Conservation (phyloP, 1,140 invertebrate genomes). For the Colletes latitarsis region DNA sequence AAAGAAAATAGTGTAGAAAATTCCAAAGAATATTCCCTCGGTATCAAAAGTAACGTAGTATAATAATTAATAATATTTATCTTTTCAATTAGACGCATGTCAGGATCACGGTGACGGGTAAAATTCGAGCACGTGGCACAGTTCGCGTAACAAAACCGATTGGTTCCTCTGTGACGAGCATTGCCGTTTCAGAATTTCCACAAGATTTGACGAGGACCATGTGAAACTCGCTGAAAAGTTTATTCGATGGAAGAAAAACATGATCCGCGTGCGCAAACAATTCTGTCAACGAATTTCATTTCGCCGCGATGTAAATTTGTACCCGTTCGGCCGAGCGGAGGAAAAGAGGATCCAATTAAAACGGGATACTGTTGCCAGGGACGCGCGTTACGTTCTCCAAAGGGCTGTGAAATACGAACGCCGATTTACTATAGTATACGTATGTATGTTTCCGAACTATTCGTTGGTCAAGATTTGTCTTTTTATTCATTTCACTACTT, state of each 20-base stretch:
- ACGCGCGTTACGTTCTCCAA: background rate
- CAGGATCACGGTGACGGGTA: too few relatives aligned
- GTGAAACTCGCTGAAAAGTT: constrained; percentile 24
- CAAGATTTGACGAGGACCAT: constrained; percentile 8
- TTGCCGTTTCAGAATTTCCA: constrained; percentile 21
- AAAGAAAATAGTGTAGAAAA: too few relatives aligned
- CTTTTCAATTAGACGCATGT: too few relatives aligned
- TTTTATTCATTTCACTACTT: too few relatives aligned
- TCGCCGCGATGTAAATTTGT: constrained; percentile 44
- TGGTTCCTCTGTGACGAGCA: constrained; percentile 10
- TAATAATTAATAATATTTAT: too few relatives aligned
- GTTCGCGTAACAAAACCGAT: constrained; percentile 27
- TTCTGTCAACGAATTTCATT: constrained; percentile 49
- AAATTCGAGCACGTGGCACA: background rate
- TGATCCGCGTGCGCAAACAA: constrained; percentile 39
- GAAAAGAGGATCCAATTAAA: constrained; percentile 42
- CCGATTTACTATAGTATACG: background rate
- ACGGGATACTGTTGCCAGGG: constrained; percentile 14
- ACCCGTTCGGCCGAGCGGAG: constrained; percentile 26
- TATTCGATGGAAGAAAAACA: constrained; percentile 29
- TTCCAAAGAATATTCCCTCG: too few relatives aligned
- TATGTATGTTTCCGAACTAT: background rate
- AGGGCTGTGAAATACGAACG: constrained; percentile 26
- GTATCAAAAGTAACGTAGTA: too few relatives aligned
- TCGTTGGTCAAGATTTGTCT: background rate